Evolutionary conservation across 1,140 invertebrate species (phyloP).

Genomic region (Monochamus saltuarius): DNA sequence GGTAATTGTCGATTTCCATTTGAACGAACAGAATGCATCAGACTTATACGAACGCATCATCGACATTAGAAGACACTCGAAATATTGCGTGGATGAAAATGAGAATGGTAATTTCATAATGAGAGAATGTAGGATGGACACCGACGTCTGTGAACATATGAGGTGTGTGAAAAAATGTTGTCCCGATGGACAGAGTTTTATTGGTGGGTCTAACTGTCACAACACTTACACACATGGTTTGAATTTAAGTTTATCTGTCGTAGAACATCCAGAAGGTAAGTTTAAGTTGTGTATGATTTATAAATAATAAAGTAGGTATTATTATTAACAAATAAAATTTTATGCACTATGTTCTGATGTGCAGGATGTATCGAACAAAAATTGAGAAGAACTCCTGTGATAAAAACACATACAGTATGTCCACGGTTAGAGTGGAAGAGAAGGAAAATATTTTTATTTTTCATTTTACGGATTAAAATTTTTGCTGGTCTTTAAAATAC

Average conservation of each 20-base stretch:
- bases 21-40: not conserved
- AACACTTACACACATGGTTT: slow-evolving; percentile 31
- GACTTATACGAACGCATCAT: not conserved
- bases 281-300: no score
- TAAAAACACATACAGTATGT: no score
- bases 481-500: no score
- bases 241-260: slow-evolving; percentile 18
- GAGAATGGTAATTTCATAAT: slow-evolving; percentile 9
- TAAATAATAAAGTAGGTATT: no score
- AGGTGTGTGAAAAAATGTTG: slow-evolving; percentile 34
- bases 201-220: slow-evolving; percentile 22
- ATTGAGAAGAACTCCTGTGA: no score
- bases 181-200: slow-evolving; percentile 34
- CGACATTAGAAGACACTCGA: not conserved
- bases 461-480: no score
- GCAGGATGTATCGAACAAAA: no score
- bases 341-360: no score
- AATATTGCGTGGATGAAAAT: slow-evolving; percentile 29
- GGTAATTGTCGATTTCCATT: slow-evolving; percentile 25
- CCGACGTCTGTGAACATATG: slow-evolving; percentile 16
- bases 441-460: no score
- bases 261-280: slow-evolving; percentile 29
- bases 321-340: no score
- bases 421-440: no score
- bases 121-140: slow-evolving; percentile 28